A percentile compares a stretch with the other conserved stretches of the same genome.
Conservation (phyloP, 64 coral and sea anemone genomes). For the Catalaphyllia jardinei region DNA sequence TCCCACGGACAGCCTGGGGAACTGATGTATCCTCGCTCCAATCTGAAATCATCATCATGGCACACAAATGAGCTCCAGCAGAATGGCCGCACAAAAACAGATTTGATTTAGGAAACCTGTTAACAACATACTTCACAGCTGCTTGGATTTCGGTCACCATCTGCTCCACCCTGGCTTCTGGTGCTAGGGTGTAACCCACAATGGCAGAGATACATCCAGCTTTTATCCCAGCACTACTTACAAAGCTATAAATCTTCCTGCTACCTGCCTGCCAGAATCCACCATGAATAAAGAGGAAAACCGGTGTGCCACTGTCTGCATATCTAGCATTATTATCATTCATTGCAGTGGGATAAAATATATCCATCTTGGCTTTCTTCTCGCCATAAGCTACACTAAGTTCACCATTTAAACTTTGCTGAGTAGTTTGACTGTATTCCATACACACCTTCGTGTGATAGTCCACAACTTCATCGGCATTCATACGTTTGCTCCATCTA, state of each 20-base stretch:
- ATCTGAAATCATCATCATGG: constrained; percentile 49
- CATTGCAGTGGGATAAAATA: constrained; percentile 35
- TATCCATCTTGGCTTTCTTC: constrained; percentile 58
- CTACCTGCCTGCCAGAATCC: constrained; percentile 49
- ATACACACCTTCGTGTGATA: constrained; percentile 30
- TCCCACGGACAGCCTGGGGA: constrained; percentile 49
- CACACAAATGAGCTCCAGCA: constrained; percentile 61
- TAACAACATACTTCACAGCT: constrained; percentile 20
- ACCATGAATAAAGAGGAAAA: constrained; percentile 63
- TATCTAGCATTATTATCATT: not conserved
- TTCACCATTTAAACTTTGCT: constrained; percentile 23
- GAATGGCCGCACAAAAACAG: constrained; percentile 66
- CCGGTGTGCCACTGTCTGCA: not conserved
- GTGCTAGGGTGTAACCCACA: constrained; percentile 66
- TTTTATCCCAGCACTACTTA: constrained; percentile 14
- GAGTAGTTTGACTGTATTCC: constrained; percentile 25
- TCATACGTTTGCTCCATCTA: constrained; percentile 52
- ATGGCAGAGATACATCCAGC: constrained; percentile 1
- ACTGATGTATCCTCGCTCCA: constrained; percentile 33
- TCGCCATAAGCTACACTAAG: constrained; percentile 38
- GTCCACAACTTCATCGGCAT: constrained; percentile 8
- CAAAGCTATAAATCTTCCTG: constrained; percentile 29
- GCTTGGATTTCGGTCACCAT: constrained; percentile 54
- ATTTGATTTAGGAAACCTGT: constrained; percentile 26
- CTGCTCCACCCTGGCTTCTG: constrained; percentile 41